A percentile compares a stretch with the other conserved stretches of the same genome.
Evolutionary conservation across 2,113 vertebrate species (phyloP).

Genomic region (Todiramphus saurophagus): DNA sequence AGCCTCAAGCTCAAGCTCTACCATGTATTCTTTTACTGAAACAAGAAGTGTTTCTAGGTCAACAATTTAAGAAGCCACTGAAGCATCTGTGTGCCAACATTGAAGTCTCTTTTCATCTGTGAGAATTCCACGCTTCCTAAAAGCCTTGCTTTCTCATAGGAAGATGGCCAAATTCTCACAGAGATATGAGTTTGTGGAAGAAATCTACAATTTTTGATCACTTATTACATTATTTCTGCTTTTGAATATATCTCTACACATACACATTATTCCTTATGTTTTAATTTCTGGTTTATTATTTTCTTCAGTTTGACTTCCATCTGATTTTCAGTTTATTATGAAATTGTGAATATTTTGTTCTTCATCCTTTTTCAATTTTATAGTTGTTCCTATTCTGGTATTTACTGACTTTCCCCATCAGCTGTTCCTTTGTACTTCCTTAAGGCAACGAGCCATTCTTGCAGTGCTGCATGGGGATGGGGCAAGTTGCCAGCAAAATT

Average conservation of each 20-base stretch:
- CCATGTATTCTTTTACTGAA: neutral
- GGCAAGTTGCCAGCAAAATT: neutral
- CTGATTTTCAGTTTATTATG: neutral
- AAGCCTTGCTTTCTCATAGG: conserved; percentile 34
- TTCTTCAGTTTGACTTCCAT: neutral
- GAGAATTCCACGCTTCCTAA: neutral
- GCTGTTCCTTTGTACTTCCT: neutral
- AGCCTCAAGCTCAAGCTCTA: neutral
- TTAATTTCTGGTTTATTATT: neutral
- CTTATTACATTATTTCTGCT: conserved; percentile 16
- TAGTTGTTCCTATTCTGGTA: neutral
- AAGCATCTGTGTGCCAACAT: conserved; percentile 14
- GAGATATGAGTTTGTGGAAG: neutral
- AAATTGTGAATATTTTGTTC: neutral
- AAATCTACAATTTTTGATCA: conserved; percentile 3
- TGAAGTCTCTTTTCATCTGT: conserved; percentile 14
- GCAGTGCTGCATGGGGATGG: neutral
- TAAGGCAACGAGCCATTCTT: neutral
- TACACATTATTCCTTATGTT: neutral
- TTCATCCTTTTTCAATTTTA: neutral
- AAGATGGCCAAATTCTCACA: conserved; percentile 19
- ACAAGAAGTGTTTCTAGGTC: conserved; percentile 32
- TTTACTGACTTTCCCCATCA: neutral
- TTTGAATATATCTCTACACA: neutral
- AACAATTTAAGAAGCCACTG: conserved; percentile 28